These are phyloP conservation scores for Agriopis leucophaearia DNA, from an alignment of 2,888 invertebrate species.

Conservation along the genomic window DNA sequence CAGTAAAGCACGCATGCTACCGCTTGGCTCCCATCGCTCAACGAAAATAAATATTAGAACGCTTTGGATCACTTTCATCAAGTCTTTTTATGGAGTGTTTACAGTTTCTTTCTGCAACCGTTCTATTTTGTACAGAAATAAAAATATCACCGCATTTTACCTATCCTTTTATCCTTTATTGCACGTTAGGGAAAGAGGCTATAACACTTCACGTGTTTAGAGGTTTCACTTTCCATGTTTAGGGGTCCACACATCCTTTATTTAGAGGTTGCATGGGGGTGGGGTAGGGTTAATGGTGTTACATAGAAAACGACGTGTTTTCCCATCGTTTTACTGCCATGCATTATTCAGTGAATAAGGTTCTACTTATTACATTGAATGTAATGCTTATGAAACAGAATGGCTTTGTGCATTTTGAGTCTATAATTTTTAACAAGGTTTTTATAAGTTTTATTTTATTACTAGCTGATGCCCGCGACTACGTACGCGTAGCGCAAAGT, in stretches of 20 bases:
- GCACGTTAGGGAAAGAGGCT: conserved; percentile 28
- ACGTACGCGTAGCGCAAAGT: no score
- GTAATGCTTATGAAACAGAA: conserved; percentile 17
- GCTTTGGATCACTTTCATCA: background rate
- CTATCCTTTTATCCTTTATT: conserved; percentile 24
- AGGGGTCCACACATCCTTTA: conserved; percentile 20
- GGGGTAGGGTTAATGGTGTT: conserved; percentile 35
- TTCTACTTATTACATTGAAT: conserved; percentile 10
- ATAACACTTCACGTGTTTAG: conserved; percentile 36
- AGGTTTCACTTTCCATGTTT: conserved; percentile 27
- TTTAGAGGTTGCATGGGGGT: conserved; percentile 19
- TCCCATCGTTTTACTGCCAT: conserved; percentile 32
- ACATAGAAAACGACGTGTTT: conserved; percentile 34
- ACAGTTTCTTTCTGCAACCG: conserved; percentile 3
- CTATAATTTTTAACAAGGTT: background rate
- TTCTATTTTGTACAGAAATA: conserved; percentile 21
- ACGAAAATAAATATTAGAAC: background rate
- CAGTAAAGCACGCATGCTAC: no score
- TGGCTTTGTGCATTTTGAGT: background rate
- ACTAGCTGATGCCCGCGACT: no score
- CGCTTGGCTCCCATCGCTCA: background rate
- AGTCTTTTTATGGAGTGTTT: background rate
- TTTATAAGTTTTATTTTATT: no score
- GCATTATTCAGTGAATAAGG: conserved; percentile 30
- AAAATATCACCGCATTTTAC: conserved; percentile 27